phyloP scores from a whole-genome alignment of 2,113 vertebrate genomes.

The Ictalurus furcatus region DNA sequence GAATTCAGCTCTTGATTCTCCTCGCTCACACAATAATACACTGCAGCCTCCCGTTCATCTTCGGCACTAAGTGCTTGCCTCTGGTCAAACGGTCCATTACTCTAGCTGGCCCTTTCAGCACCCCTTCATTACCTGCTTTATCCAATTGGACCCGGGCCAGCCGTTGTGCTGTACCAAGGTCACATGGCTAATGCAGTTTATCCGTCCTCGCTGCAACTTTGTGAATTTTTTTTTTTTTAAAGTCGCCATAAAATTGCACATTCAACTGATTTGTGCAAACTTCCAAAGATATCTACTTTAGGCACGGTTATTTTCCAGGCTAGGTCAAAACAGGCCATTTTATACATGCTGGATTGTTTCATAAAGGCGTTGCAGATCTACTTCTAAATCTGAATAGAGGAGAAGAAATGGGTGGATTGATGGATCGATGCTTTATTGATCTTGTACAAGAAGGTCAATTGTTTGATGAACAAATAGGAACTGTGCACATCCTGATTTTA shows the following conservation, averaged over 20 bases:
- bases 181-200: constrained; percentile 52
- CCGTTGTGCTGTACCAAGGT: constrained; percentile 44
- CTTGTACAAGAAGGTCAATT: neutral
- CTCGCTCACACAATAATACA: neutral
- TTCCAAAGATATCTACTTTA: neutral
- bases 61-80: constrained; percentile 48
- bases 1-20: neutral
- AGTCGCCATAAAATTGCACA: constrained; percentile 24
- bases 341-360: neutral
- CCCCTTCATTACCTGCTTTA: constrained; percentile 49
- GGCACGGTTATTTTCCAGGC: neutral
- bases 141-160: constrained; percentile 48
- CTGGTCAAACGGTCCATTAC: constrained; percentile 58
- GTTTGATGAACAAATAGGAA: too few species aligned
- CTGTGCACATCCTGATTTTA: too few species aligned
- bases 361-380: neutral
- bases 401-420: neutral
- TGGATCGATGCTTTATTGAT: too few species aligned
- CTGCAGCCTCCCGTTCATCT: constrained; percentile 14
- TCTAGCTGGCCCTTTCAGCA: constrained; percentile 43
- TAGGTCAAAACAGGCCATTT: neutral
- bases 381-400: neutral
- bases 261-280: constrained; percentile 21
- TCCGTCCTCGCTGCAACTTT: constrained; percentile 27
- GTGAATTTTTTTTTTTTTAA: too few species aligned